Percentiles rank a stretch among this genome's conserved stretches.
phyloP scores from a whole-genome alignment of 2,888 invertebrate genomes.

The Beris morrisii region DNA sequence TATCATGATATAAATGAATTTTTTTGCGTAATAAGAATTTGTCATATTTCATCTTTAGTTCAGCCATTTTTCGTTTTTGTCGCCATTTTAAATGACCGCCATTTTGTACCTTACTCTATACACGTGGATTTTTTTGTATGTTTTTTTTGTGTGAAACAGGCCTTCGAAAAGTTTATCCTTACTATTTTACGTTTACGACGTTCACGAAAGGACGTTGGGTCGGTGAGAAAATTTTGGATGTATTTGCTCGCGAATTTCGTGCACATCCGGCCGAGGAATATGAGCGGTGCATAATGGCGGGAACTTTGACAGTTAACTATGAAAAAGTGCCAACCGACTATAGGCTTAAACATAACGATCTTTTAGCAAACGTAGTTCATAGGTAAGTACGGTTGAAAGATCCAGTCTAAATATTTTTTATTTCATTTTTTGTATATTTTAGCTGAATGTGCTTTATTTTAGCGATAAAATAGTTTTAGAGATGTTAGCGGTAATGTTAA shows the following conservation, averaged over 20 bases:
- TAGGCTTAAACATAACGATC: constrained; percentile 88
- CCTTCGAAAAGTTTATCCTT: constrained; percentile 93
- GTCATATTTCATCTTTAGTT: not conserved
- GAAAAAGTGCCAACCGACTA: constrained; percentile 90
- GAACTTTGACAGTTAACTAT: constrained; percentile 91
- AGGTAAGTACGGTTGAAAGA: constrained; percentile 64
- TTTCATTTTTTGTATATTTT: no score
- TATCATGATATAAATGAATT: constrained; percentile 3
- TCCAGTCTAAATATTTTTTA: not conserved
- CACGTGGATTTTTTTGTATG: not conserved
- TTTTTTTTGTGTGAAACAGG: constrained; percentile 60
- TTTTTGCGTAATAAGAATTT: not conserved
- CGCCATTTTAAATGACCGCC: not conserved
- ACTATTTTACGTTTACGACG: constrained; percentile 94
- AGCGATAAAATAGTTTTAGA: no score
- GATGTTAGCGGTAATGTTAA: no score
- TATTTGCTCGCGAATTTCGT: constrained; percentile 89
- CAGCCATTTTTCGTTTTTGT: not conserved
- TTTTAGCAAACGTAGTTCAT: constrained; percentile 91
- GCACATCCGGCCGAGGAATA: constrained; percentile 93
- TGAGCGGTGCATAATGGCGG: constrained; percentile 86
- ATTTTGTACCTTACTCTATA: not conserved
- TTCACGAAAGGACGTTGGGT: constrained; percentile 97
- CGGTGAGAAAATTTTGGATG: constrained; percentile 88
- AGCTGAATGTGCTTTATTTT: no score